These are phyloP conservation scores for Phrynocephalus versicolor DNA, from an alignment of 2,113 vertebrate species.

Conservation along the genomic window DNA sequence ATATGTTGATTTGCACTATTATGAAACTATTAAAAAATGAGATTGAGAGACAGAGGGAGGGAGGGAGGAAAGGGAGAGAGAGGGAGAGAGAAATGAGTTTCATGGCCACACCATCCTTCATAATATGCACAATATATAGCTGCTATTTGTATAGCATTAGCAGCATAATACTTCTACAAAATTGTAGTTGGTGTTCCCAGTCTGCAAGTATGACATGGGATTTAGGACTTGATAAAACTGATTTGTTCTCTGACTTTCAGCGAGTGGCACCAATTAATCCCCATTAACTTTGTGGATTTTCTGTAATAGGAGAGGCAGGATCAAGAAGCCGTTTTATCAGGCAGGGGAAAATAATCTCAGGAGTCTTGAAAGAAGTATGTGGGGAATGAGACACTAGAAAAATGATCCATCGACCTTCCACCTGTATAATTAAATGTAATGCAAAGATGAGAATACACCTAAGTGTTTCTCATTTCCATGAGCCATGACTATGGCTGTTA, in stretches of 20 bases:
- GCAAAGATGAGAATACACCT: background rate
- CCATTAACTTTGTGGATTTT: background rate
- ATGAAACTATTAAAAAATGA: too few relatives aligned
- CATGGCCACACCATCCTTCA: too few relatives aligned
- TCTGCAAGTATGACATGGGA: too few relatives aligned
- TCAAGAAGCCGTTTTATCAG: background rate
- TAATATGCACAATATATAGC: too few relatives aligned
- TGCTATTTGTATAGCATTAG: too few relatives aligned
- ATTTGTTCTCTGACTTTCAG: background rate
- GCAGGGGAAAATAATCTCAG: background rate
- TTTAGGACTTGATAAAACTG: background rate
- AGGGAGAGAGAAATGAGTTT: too few relatives aligned
- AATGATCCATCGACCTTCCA: background rate
- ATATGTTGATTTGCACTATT: too few relatives aligned
- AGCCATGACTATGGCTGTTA: background rate
- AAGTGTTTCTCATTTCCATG: background rate
- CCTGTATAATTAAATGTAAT: constrained; percentile 5
- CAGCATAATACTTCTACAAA: too few relatives aligned
- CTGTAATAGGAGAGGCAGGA: background rate
- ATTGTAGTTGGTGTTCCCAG: too few relatives aligned
- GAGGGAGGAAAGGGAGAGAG: too few relatives aligned
- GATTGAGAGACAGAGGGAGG: too few relatives aligned
- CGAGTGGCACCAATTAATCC: background rate
- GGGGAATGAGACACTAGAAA: background rate
- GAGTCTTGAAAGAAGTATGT: background rate